A percentile compares a stretch with the other conserved stretches of the same genome.
Conservation (phyloP, 2,797 vertebrate genomes). For the Champsocephalus esox region DNA sequence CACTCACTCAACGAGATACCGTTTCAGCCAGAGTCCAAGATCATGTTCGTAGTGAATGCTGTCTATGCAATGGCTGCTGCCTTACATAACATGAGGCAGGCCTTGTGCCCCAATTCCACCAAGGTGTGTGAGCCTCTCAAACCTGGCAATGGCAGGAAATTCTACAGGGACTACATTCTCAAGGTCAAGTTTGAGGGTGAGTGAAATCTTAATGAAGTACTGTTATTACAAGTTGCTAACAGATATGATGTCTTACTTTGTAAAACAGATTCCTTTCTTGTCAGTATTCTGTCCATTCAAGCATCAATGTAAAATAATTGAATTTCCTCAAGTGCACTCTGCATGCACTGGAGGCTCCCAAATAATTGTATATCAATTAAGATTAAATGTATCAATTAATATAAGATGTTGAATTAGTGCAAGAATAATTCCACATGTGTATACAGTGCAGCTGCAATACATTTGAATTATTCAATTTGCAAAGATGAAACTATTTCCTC, state of each 20-base stretch:
- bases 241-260: neutral
- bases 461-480: conserved; percentile 58
- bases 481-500: conserved; percentile 52
- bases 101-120: conserved; percentile 92
- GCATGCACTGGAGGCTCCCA: conserved; percentile 2
- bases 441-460: conserved; percentile 42
- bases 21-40: conserved; percentile 97
- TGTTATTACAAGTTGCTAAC: neutral
- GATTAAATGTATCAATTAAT: conserved; percentile 45
- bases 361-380: conserved; percentile 40
- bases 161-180: conserved; percentile 98
- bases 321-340: conserved; percentile 24
- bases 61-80: conserved; percentile 97
- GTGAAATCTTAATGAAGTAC: conserved; percentile 43
- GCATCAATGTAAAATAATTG: conserved; percentile 7
- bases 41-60: conserved; percentile 96
- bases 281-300: conserved; percentile 1
- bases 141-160: conserved; percentile 93
- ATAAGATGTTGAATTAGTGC: conserved; percentile 41
- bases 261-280: neutral
- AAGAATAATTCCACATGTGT: conserved; percentile 36
- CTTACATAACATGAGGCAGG: conserved; percentile 94
- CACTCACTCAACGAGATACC: conserved; percentile 88
- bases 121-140: conserved; percentile 93
- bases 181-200: conserved; percentile 97